These are phyloP conservation scores for Drosophila mercatorum DNA, from an alignment of 2,888 invertebrate genomes.

Conservation along the genomic window DNA sequence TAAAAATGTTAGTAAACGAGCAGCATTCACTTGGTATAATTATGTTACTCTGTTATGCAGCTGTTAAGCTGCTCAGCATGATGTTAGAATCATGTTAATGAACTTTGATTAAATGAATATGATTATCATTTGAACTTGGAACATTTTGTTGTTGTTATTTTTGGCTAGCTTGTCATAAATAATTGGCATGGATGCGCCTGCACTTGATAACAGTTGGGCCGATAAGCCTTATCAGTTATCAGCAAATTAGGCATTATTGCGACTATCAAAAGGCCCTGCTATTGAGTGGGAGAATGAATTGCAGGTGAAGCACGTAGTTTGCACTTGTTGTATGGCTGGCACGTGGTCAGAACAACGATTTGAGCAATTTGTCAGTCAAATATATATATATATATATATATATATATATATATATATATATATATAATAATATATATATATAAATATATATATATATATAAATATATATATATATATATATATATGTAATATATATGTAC, in stretches of 20 bases:
- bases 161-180: slow-evolving; percentile 11
- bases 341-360: slow-evolving; percentile 28
- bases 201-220: slow-evolving; percentile 14
- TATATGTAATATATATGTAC: no score
- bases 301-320: slow-evolving; percentile 15
- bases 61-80: background rate
- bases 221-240: slow-evolving; percentile 28
- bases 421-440: no score
- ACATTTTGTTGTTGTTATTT: background rate
- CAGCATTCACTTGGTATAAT: background rate
- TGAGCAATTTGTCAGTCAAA: slow-evolving; percentile 6
- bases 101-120: background rate
- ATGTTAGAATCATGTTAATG: background rate
- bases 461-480: background rate
- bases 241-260: slow-evolving; percentile 17
- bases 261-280: slow-evolving; percentile 7
- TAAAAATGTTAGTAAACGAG: background rate
- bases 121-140: background rate
- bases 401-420: no score
- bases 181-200: slow-evolving; percentile 22
- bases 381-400: background rate
- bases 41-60: background rate
- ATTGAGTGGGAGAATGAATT: slow-evolving; percentile 1
- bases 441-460: background rate
- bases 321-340: background rate